Evolutionary conservation across 2,113 vertebrate genomes (phyloP).

Genomic region (Pycnonotus jocosus): DNA sequence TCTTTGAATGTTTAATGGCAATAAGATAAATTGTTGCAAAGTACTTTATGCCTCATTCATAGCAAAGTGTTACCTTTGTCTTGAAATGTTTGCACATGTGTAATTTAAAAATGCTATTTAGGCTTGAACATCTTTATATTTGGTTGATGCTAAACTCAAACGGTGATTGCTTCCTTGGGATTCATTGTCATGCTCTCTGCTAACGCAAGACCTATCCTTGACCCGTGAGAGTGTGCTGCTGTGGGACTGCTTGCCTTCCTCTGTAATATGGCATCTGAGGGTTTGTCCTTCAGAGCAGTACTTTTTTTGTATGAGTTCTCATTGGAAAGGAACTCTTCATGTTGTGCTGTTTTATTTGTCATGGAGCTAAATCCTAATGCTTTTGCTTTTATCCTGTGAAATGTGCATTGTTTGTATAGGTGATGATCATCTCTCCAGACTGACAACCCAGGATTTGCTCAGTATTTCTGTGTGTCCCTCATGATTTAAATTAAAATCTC

Average conservation of each 20-base stretch:
- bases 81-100: not conserved
- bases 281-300: not conserved
- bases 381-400: not conserved
- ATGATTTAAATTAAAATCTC: not conserved
- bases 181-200: not conserved
- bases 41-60: not conserved
- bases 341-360: not conserved
- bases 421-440: not conserved
- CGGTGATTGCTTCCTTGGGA: not conserved
- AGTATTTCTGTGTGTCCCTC: not conserved
- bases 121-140: not conserved
- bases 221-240: not conserved
- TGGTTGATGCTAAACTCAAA: not conserved
- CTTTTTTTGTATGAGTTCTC: not conserved
- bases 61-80: not conserved
- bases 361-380: not conserved
- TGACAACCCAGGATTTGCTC: not conserved
- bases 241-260: not conserved
- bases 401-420: not conserved
- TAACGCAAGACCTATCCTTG: not conserved
- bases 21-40: constrained; percentile 25
- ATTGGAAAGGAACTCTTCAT: not conserved
- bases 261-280: not conserved
- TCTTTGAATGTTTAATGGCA: constrained; percentile 44
- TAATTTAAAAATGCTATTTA: not conserved